A percentile compares a stretch with the other conserved stretches of the same genome.
These are phyloP conservation scores for Laterallus jamaicensis DNA, from an alignment of 2,113 vertebrate genomes.

Conservation along the genomic window DNA sequence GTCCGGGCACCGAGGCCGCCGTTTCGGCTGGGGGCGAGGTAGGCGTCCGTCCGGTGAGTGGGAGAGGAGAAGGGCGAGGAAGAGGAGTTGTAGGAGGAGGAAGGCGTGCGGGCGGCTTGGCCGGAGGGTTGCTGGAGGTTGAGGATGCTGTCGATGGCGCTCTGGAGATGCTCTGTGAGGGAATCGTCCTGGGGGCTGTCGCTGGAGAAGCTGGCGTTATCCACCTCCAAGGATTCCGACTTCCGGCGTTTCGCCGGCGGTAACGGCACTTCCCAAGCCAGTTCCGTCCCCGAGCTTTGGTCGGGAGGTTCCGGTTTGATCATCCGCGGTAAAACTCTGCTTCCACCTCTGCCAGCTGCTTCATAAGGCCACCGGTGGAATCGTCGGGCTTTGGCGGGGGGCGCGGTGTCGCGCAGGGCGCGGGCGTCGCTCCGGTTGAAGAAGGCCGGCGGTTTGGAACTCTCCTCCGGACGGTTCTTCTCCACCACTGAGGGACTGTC, in stretches of 20 bases:
- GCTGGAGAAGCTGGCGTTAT: conserved; percentile 94
- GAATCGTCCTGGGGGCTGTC: conserved; percentile 92
- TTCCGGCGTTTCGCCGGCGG: conserved; percentile 88
- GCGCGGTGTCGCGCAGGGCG: not conserved
- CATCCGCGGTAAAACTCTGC: conserved; percentile 81
- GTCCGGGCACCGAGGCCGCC: conserved; percentile 89
- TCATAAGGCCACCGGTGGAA: conserved; percentile 68
- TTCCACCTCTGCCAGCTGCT: conserved; percentile 82
- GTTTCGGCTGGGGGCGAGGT: conserved; percentile 83
- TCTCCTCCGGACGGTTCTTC: not conserved
- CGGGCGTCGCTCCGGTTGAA: not conserved
- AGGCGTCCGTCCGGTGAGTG: conserved; percentile 78
- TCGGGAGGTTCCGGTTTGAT: conserved; percentile 70
- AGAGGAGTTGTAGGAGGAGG: conserved; percentile 76
- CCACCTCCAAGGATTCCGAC: conserved; percentile 88
- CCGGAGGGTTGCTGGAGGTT: conserved; percentile 87
- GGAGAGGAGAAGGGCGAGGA: conserved; percentile 80
- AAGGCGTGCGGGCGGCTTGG: conserved; percentile 45
- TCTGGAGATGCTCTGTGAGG: conserved; percentile 92
- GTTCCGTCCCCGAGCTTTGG: not conserved
- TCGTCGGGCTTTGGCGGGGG: conserved; percentile 47
- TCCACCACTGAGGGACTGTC: not conserved
- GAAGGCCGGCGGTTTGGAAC: not conserved
- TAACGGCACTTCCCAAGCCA: conserved; percentile 64
- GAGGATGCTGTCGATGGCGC: conserved; percentile 95